Conservation (phyloP, 2,113 vertebrate species). For the Thamnaconus septentrionalis region DNA sequence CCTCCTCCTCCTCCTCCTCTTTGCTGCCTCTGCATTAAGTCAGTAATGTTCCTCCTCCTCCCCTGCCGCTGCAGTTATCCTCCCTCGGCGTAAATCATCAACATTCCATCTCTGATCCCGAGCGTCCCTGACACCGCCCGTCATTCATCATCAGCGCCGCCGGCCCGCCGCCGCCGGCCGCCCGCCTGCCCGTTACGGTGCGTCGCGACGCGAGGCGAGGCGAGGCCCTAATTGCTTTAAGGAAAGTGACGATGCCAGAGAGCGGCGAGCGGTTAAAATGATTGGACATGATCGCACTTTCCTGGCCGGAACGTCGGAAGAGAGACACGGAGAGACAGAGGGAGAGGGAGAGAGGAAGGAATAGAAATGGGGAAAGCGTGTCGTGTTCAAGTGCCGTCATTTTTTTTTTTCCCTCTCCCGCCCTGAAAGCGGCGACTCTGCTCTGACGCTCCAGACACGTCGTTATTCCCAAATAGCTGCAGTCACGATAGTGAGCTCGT, state of each 20-base stretch:
- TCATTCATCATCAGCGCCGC: conserved; percentile 37
- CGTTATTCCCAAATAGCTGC: conserved; percentile 64
- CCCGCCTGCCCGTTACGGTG: conserved; percentile 9
- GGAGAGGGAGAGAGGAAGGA: too few species aligned
- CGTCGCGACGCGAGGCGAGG: conserved; percentile 28
- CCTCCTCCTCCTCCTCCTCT: background rate
- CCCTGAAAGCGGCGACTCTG: conserved; percentile 47
- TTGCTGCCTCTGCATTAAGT: background rate
- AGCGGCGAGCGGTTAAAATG: conserved; percentile 66
- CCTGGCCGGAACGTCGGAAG: conserved; percentile 51
- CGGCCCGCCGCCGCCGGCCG: conserved; percentile 19
- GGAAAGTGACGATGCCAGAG: conserved; percentile 45
- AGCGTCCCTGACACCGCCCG: conserved; percentile 20
- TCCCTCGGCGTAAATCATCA: conserved; percentile 13
- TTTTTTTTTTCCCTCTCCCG: conserved; percentile 43
- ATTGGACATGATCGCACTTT: conserved; percentile 65
- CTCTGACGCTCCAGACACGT: conserved; percentile 72
- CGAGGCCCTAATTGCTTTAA: conserved; percentile 60
- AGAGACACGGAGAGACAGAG: background rate
- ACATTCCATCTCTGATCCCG: conserved; percentile 15
- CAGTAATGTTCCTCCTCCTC: background rate
- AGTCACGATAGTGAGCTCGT: conserved; percentile 55
- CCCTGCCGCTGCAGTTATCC: background rate
- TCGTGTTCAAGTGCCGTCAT: conserved; percentile 52
- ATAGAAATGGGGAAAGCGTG: conserved; percentile 44